These are phyloP conservation scores for Drosophila suboccidentalis DNA, from an alignment of 2,888 invertebrate genomes.

Conservation along the genomic window DNA sequence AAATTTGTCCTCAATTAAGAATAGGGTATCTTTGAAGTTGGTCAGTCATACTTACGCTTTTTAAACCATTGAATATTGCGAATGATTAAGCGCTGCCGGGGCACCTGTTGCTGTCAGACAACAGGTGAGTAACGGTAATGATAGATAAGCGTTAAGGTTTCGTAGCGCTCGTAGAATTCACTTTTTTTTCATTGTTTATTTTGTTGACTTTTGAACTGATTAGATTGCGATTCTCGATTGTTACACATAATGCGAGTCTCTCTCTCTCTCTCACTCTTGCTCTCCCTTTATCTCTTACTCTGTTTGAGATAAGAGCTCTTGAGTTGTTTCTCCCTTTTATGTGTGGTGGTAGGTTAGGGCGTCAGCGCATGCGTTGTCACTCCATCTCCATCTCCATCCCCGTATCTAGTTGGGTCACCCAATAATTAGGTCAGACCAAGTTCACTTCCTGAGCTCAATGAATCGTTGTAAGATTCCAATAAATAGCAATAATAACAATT, in stretches of 20 bases:
- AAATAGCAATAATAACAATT: constrained; percentile 42
- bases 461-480: constrained; percentile 55
- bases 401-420: constrained; percentile 8
- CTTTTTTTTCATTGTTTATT: constrained; percentile 21
- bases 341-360: constrained; percentile 76
- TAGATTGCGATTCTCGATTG: constrained; percentile 58
- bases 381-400: background rate
- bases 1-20: background rate
- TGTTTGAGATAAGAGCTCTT: constrained; percentile 31
- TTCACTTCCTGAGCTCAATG: constrained; percentile 67
- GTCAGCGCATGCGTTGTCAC: constrained; percentile 53
- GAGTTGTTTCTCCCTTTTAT: constrained; percentile 5
- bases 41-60: background rate
- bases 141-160: constrained; percentile 60
- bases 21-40: constrained; percentile 25
- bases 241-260: background rate
- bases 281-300: background rate
- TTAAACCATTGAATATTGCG: constrained; percentile 59
- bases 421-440: constrained; percentile 75
- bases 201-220: constrained; percentile 68
- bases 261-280: background rate
- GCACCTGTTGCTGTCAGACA: constrained; percentile 75
- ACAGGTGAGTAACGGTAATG: constrained; percentile 65
- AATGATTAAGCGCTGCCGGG: constrained; percentile 58
- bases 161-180: constrained; percentile 33